Base-by-base conservation (phyloP, 1,140 invertebrate genomes). In the Pteromalus puparum region DNA sequence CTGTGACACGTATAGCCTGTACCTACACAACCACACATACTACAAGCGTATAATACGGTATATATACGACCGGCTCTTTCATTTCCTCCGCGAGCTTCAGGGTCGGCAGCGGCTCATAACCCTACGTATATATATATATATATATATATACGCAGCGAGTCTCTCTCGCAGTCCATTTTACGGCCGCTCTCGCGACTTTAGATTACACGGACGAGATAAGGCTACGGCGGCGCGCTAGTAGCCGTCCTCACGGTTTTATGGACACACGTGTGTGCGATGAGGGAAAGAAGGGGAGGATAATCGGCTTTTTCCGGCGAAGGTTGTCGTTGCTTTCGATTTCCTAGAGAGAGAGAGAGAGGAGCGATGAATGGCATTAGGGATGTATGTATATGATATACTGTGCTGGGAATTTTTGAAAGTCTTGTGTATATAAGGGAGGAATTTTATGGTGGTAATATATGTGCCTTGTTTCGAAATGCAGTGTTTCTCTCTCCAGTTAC, bases 201-300 rank as follows among this genome's bases (percentile, higher is more conserved):
- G 91, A 91, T 92, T 90, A 90, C 90, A 90, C 88, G 90, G 84
- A 85, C 83, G 88, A 88, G 90, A 92, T 92, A 92, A 91, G 85
- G 84, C 84, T 67, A 53, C 26, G 9, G 38, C n/a, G n/a, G n/a
- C n/a, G n/a, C 38, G 9, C 30, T 2, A 34, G 30, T 34, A 42
- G 12, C 13, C 61, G n/a, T 3, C 18, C 80, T 24, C 30, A 21
- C 53, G 65, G 13, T 79, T 79, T 84, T 84, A 84, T 80, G 67
- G 68, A 84, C 79, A 67, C 34, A 76, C 24, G 74, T 70, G 26
- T 30, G 78, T 12, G 0, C 15, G 38, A 1, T 7, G 30, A 13
- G 24, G 28, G 4, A 9, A 53, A 10, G 30, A 13, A 13, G 28
- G 4, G 18, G 72, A 10, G 26, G 12, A 13, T 12, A 70, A 2